Percentiles rank a stretch among this genome's conserved stretches.
phyloP scores from a whole-genome alignment of 2,113 vertebrate genomes.

The Centropus unirufus region DNA sequence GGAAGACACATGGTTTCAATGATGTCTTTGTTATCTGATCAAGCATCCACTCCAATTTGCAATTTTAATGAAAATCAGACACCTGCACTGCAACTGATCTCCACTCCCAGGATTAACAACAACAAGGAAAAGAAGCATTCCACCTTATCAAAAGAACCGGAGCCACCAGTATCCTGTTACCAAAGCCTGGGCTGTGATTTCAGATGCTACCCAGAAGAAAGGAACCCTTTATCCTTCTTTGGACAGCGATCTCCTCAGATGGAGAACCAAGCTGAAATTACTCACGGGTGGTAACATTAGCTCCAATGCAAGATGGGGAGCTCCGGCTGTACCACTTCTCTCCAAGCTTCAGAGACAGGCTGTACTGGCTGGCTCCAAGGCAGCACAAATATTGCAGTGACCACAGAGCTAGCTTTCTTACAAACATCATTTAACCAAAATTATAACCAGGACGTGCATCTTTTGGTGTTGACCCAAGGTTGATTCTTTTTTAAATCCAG shows the following conservation, averaged over 20 bases:
- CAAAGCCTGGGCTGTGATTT: conserved; percentile 79
- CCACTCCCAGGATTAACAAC: conserved; percentile 74
- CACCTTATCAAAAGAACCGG: conserved; percentile 71
- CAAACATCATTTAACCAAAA: background rate
- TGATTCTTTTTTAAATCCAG: background rate
- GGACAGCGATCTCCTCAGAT: conserved; percentile 77
- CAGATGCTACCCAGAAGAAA: conserved; percentile 80
- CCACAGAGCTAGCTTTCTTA: background rate
- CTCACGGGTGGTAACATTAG: conserved; percentile 69
- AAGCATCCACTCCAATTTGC: conserved; percentile 84
- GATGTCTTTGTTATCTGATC: conserved; percentile 87
- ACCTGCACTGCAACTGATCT: conserved; percentile 85
- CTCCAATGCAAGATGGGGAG: conserved; percentile 59
- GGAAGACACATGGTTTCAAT: conserved; percentile 78
- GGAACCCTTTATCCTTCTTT: conserved; percentile 78
- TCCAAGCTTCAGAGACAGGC: background rate
- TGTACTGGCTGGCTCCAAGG: background rate
- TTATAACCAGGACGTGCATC: background rate
- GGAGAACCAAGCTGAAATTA: conserved; percentile 71
- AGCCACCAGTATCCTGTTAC: conserved; percentile 78
- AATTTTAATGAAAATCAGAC: conserved; percentile 95
- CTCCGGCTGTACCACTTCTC: conserved; percentile 35
- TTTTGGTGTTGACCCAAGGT: background rate
- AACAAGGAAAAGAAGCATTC: conserved; percentile 59
- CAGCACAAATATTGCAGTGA: background rate